Base-by-base conservation (phyloP, 2,797 vertebrate genomes). In the Falco cherrug region DNA sequence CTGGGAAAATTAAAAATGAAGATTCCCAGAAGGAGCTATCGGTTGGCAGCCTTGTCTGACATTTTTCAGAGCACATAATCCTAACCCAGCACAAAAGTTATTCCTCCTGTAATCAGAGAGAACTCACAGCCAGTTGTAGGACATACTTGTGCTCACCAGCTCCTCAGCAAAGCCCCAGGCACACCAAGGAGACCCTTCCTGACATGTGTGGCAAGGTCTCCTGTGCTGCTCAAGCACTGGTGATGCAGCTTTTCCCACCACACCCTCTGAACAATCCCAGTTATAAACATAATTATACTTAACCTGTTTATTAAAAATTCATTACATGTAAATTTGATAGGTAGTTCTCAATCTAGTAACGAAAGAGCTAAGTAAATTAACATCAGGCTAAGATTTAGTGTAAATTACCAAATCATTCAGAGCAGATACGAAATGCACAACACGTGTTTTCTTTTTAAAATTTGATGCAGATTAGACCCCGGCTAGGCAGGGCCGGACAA, bases 131-230 rank as follows among this genome's bases (percentile, higher is more conserved):
- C 3, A 13, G 22, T 0, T 95, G 96, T 96, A 97, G 98, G 93
- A 95, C 93, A 76, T 6, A 61, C 86, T 59, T n/a, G 67, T 60
- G 86, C 87, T 79, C 86, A 39, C 60, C 85, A 39, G 60, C 83
- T 94, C 57, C 78, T 97, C 97, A 95, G 96, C 97, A 97, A 92
- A 96, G 93, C 95, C 98, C 97, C 97, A 97, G 95, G 95, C 87
- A 75, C 96, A 91, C 65, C 94, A 88, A 93, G 97, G 85, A 97
- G 96, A 98, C 89, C 90, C 29, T 47, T 96, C 96, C 93, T 89
- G 97, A 96, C 96, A 94, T 54, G 69, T 75, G 63, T 88, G 98
- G 98, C 96, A 96, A 95, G 77, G 74, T 96, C 96, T 35, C 17
- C n/a, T 8, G 16, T 17, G 33, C 7, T 31, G 37, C 64, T 69